These are phyloP conservation scores for Trichosurus vulpecula DNA, from an alignment of 2,797 vertebrate genomes.

Conservation along the genomic window DNA sequence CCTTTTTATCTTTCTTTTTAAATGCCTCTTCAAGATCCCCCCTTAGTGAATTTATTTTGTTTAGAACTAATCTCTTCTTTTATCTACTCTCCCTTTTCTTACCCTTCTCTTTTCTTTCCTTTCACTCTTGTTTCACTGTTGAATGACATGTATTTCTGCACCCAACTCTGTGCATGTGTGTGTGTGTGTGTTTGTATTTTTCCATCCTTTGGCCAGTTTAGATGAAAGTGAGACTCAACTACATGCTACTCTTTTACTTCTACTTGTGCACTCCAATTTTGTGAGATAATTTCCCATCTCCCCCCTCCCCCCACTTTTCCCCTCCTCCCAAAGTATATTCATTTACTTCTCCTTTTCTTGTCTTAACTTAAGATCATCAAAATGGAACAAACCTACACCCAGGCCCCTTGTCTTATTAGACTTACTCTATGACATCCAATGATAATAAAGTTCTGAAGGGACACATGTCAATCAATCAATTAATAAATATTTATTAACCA, in stretches of 20 bases:
- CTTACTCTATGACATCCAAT: not conserved
- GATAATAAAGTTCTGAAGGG: not conserved
- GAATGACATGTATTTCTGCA: not conserved
- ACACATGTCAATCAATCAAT: not conserved
- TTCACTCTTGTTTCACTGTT: not conserved
- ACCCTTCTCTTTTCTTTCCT: not conserved
- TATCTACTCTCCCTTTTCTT: not conserved
- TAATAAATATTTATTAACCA: not conserved
- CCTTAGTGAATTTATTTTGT: no score
- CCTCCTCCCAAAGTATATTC: not conserved
- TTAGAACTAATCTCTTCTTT: not conserved
- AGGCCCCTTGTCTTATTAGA: no score
- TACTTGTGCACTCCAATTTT: not conserved
- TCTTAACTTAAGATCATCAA: not conserved
- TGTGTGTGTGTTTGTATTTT: no score
- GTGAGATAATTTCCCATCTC: not conserved
- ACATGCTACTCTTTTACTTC: not conserved
- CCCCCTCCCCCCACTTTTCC: no score
- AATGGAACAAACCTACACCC: not conserved
- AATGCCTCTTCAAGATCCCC: no score
- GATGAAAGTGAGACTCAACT: not conserved
- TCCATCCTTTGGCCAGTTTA: not conserved
- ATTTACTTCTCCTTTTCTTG: not conserved
- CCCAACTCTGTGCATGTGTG: not conserved
- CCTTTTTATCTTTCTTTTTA: no score